A percentile compares a stretch with the other conserved stretches of the same genome.
phyloP scores from a whole-genome alignment of 2,113 vertebrate species.

The Corythaeola cristata region DNA sequence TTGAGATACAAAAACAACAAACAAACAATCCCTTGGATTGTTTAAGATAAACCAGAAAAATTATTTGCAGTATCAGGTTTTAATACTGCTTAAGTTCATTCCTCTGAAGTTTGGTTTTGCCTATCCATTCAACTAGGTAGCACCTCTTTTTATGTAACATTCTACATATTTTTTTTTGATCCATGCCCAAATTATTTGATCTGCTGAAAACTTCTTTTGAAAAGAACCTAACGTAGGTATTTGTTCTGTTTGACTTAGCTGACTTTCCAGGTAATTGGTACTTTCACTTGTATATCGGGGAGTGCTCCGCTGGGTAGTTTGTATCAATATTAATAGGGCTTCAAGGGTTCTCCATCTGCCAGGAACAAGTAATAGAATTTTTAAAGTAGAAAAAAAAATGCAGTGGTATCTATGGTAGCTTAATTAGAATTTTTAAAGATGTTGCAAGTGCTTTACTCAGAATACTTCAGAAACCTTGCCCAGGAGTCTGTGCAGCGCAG shows the following conservation, averaged over 20 bases:
- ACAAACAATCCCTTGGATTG: not conserved
- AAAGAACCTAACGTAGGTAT: not conserved
- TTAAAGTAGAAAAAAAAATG: not conserved
- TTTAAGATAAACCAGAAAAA: not conserved
- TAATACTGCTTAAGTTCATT: not conserved
- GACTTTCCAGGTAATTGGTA: not conserved
- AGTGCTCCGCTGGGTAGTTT: not conserved
- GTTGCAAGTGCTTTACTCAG: not conserved
- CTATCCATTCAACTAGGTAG: not conserved
- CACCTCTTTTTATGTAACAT: not conserved
- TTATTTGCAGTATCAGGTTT: not conserved
- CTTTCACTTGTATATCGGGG: accelerated
- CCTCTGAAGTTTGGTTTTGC: not conserved
- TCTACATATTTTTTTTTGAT: not conserved
- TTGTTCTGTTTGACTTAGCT: not conserved
- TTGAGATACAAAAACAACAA: not conserved
- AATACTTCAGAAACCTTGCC: not conserved
- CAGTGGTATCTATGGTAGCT: not conserved
- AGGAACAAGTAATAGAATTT: not conserved
- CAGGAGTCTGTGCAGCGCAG: too few species aligned
- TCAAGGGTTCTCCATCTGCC: not conserved
- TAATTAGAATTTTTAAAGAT: not conserved
- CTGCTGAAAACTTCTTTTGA: not conserved
- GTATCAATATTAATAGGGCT: not conserved
- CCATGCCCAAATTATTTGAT: not conserved